Evolutionary conservation across 2,888 invertebrate species (phyloP).

Genomic region (Acleris sparsana): DNA sequence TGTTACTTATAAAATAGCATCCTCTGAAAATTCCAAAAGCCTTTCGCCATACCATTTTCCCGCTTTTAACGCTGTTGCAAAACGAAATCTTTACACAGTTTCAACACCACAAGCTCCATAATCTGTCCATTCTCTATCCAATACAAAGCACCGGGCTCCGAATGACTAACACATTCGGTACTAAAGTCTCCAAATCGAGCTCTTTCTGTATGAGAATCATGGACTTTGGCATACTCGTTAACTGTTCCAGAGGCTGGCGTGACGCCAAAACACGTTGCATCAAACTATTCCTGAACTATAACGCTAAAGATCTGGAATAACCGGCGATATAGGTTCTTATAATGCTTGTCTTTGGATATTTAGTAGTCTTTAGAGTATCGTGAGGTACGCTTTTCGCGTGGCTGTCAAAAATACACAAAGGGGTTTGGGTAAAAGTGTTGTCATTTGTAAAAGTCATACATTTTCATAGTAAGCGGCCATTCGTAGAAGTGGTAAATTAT

Average conservation of each 20-base stretch:
- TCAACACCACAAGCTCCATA: too few species aligned
- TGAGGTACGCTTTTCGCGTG: too few species aligned
- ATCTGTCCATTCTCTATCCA: too few species aligned
- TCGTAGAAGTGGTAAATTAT: too few species aligned
- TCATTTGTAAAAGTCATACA: too few species aligned
- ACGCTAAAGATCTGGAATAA: constrained; percentile 9
- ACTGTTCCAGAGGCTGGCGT: not conserved
- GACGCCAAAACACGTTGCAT: constrained; percentile 13
- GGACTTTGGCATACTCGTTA: not conserved
- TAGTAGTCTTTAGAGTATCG: not conserved
- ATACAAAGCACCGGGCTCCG: too few species aligned
- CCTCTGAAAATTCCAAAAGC: not conserved
- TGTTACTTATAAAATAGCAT: not conserved
- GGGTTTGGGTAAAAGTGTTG: too few species aligned
- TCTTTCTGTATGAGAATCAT: too few species aligned
- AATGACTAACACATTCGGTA: too few species aligned
- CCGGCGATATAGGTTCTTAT: not conserved
- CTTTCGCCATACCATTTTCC: not conserved
- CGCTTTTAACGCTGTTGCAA: not conserved
- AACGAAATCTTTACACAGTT: not conserved
- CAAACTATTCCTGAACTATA: constrained; percentile 15
- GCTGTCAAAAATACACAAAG: too few species aligned
- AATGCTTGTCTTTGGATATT: not conserved
- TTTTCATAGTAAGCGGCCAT: too few species aligned
- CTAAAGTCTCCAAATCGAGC: too few species aligned